Base-by-base conservation (phyloP, 2,113 vertebrate species). In the Gavia stellata region DNA sequence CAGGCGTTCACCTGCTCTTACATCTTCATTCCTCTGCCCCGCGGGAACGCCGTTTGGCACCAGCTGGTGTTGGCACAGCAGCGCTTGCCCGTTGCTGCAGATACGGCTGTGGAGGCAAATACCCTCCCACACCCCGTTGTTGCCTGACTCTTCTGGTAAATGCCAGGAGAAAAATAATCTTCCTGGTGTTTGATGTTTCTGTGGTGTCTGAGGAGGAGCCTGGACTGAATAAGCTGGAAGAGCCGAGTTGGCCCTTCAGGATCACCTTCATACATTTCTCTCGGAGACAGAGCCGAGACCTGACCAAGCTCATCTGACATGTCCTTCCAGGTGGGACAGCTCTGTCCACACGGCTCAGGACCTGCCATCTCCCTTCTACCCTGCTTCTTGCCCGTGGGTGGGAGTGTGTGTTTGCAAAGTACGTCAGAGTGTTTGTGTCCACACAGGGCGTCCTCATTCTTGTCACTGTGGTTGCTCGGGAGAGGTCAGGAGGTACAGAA, bases 311-410 rank as follows among this genome's bases (percentile, higher is more conserved):
- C n/a, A 10, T 67, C 14, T 59, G 33, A 38, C 9, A 2, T 28
- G 14, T 8, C 34, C 34, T 92, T 93, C 52, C 25, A 14, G 3
- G 33, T 16, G 20, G 21, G 59, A 45, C 25, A 28, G 42, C 25
- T 77, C 44, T 68, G 38, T 42, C 53, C 33, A 7, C 40, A 18
- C 24, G 34, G 44, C 81, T 84, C 38, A 55, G 63, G 68, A 45
- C 12, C 29, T 7, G 3, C 68, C 23, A 10, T 31, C 63, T 82
- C 20, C 0, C 0, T 80, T 90, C 38, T 63, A 26, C 33, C 34
- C 18, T 53, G 5, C 24, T 17, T 25, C 18, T 1, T 81, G 53
- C 68, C 26, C 1, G 0, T 25, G 29, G 14, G n/a, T 55, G 28
- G 33, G 19, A 59, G 17, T 1, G 10, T 63, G 28, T 75, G 2